A percentile compares a stretch with the other conserved stretches of the same genome.
Conservation (phyloP, 1,140 invertebrate genomes). For the Parasteatoda tepidariorum region DNA sequence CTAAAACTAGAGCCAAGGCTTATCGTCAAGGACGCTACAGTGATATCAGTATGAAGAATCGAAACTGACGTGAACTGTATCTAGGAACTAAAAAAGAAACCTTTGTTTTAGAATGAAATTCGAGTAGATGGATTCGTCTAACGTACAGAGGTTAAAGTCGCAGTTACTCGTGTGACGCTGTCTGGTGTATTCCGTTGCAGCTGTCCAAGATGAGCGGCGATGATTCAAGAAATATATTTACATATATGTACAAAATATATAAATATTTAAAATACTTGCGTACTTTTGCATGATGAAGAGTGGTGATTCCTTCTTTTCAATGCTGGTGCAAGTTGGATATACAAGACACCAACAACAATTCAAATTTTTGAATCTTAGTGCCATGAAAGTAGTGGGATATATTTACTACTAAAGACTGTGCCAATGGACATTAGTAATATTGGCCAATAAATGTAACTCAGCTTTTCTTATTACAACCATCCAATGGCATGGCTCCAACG, state of each 20-base stretch:
- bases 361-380: constrained; percentile 52
- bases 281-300: constrained; percentile 45
- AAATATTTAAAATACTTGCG: not conserved
- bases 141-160: constrained; percentile 41
- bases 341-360: constrained; percentile 35
- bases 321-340: constrained; percentile 22
- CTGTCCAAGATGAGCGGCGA: constrained; percentile 36
- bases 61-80: constrained; percentile 12
- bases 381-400: constrained; percentile 37
- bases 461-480: constrained; percentile 18
- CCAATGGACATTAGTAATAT: constrained; percentile 25
- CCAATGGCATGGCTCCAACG: constrained; percentile 30
- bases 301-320: not conserved
- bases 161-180: not conserved
- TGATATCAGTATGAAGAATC: constrained; percentile 25
- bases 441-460: constrained; percentile 35
- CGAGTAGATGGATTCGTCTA: not conserved
- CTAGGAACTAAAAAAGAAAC: constrained; percentile 1
- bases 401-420: constrained; percentile 23
- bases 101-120: constrained; percentile 24
- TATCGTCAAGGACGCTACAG: constrained; percentile 54
- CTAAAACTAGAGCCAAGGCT: constrained; percentile 43
- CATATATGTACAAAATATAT: not conserved
- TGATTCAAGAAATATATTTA: constrained; percentile 1
- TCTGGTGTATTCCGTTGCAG: constrained; percentile 58